Evolutionary conservation across 30 jellyfish, hydroid and myxozoan genomes (phyloP).

Genomic region (Aurelia coerulea): DNA sequence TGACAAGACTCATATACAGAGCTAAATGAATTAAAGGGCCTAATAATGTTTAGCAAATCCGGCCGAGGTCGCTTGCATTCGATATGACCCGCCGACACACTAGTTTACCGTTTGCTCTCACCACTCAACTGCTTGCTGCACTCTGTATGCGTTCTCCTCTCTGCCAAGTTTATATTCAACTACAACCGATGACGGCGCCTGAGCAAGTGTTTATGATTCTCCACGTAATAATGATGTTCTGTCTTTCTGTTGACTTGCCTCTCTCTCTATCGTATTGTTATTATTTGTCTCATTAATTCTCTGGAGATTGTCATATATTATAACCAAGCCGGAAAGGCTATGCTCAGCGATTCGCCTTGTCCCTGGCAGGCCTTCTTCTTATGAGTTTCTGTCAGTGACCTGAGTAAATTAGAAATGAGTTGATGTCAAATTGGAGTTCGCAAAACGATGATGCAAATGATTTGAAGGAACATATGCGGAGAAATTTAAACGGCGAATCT

Average conservation of each 20-base stretch:
- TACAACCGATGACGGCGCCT: not conserved
- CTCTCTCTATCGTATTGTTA: too few relatives aligned
- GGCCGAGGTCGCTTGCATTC: not conserved
- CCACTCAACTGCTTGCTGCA: not conserved
- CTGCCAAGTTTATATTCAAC: not conserved
- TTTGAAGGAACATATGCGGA: too few relatives aligned
- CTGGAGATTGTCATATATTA: slow-evolving; percentile 7
- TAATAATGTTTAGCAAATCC: not conserved
- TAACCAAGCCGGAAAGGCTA: not conserved
- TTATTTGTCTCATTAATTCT: not conserved
- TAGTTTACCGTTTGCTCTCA: not conserved
- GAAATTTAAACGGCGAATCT: too few relatives aligned
- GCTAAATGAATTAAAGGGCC: slow-evolving; percentile 21
- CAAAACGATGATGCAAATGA: too few relatives aligned
- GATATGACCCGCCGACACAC: not conserved
- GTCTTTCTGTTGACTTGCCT: too few relatives aligned
- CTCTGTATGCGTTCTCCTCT: not conserved
- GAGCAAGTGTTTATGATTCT: too few relatives aligned
- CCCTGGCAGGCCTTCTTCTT: slow-evolving; percentile 5
- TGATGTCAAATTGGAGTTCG: too few relatives aligned
- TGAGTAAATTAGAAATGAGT: too few relatives aligned
- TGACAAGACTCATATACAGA: slow-evolving; percentile 70
- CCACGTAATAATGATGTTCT: too few relatives aligned
- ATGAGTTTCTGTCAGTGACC: not conserved
- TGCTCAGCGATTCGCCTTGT: too few relatives aligned